A percentile compares a stretch with the other conserved stretches of the same genome.
phyloP scores from a whole-genome alignment of 35 echinoderm and acorn worm genomes.

The Lytechinus pictus region DNA sequence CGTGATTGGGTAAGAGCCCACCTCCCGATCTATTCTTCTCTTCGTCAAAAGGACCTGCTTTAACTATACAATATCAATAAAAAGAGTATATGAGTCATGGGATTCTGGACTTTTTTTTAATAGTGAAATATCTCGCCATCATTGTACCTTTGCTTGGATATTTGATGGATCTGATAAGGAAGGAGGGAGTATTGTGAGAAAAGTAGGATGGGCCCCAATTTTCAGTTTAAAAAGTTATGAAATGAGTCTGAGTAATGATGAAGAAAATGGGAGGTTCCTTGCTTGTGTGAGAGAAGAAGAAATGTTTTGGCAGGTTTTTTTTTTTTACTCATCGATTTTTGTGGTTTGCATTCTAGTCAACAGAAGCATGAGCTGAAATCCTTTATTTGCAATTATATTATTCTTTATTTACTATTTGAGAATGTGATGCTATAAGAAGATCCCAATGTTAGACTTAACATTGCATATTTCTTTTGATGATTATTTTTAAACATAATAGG shows the following conservation, averaged over 20 bases:
- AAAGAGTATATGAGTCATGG: not conserved
- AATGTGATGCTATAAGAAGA: not conserved
- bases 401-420: not conserved
- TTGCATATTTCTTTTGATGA: too few relatives aligned
- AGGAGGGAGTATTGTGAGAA: not conserved
- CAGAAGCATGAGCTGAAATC: not conserved
- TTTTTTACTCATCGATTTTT: not conserved
- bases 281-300: not conserved
- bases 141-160: not conserved
- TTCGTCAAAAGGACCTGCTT: not conserved
- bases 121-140: not conserved
- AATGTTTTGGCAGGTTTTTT: not conserved
- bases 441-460: too few relatives aligned
- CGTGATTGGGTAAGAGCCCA: slow-evolving; percentile 8
- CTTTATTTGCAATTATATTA: too few relatives aligned
- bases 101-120: not conserved
- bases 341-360: not conserved
- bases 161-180: not conserved
- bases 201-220: slow-evolving; percentile 7
- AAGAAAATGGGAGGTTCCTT: not conserved
- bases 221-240: not conserved
- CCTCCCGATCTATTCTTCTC: not conserved
- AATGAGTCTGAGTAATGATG: not conserved
- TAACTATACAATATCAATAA: not conserved
- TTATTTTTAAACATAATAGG: not conserved